Conservation (phyloP, 2,113 vertebrate species). For the Zapornia atra region DNA sequence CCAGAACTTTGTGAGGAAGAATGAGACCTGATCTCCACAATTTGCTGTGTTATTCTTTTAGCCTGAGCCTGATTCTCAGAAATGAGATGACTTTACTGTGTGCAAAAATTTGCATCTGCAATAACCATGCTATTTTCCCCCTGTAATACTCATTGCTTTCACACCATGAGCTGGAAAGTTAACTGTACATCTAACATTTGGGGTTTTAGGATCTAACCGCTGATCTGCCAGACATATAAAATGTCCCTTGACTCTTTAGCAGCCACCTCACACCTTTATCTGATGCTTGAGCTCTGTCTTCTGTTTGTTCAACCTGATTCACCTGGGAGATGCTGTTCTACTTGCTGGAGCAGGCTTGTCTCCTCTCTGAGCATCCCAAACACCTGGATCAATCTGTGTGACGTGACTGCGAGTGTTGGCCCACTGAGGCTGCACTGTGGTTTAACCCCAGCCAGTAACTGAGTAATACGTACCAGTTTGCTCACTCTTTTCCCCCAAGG, state of each 20-base stretch:
- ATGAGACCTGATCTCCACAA: neutral
- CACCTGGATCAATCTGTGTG: neutral
- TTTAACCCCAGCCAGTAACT: no score
- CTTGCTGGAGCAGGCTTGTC: neutral
- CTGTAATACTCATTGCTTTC: neutral
- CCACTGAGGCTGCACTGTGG: neutral
- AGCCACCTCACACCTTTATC: neutral
- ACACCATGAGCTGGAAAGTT: neutral
- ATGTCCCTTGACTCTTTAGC: neutral
- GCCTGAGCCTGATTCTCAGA: neutral
- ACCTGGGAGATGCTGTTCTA: fast-evolving
- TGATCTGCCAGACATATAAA: neutral
- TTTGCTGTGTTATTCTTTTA: neutral
- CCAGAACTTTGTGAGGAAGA: neutral
- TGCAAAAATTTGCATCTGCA: neutral
- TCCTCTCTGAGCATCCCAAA: neutral
- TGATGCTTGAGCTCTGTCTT: neutral
- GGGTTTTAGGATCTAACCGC: neutral
- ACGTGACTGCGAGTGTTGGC: neutral
- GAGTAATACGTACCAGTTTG: no score
- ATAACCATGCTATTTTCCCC: neutral
- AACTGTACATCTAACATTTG: neutral
- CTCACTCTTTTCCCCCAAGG: no score
- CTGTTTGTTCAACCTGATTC: neutral
- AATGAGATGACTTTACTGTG: neutral